Percentiles rank a stretch among this genome's conserved stretches.
phyloP scores from a whole-genome alignment of 2,888 invertebrate species.

The Andrena chrysosceles region DNA sequence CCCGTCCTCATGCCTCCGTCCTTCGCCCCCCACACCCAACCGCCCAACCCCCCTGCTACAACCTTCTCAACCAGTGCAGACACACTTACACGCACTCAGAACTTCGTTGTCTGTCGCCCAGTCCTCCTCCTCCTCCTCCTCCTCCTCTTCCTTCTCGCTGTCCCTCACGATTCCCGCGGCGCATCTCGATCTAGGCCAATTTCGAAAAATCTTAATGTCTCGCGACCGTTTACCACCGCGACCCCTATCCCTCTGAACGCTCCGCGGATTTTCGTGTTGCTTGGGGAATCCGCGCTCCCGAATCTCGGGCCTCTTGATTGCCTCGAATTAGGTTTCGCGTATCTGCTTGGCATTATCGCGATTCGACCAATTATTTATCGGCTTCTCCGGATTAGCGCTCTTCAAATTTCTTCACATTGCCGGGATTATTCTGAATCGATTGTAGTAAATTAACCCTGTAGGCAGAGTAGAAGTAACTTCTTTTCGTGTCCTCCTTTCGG shows the following conservation, averaged over 20 bases:
- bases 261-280: conserved; percentile 2
- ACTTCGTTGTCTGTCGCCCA: conserved; percentile 51
- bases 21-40: conserved; percentile 58
- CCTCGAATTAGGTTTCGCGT: conserved; percentile 45
- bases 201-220: conserved; percentile 70
- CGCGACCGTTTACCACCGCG: conserved; percentile 12
- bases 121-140: conserved; percentile 5
- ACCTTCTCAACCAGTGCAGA: conserved; percentile 67
- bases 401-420: conserved; percentile 22
- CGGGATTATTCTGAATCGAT: not conserved
- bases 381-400: conserved; percentile 25
- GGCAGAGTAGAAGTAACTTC: too few species aligned
- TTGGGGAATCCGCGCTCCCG: conserved; percentile 24
- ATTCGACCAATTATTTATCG: conserved; percentile 36
- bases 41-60: conserved; percentile 52
- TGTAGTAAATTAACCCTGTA: too few species aligned
- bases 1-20: conserved; percentile 66
- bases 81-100: conserved; percentile 66
- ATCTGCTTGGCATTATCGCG: conserved; percentile 19
- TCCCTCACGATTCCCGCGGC: conserved; percentile 74
- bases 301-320: not conserved
- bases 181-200: conserved; percentile 78
- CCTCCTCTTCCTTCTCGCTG: conserved; percentile 61
- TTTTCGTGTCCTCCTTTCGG: too few species aligned
- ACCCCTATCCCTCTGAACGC: conserved; percentile 22